Conservation (phyloP, 1,140 invertebrate species). For the Trachymyrmex septentrionalis region DNA sequence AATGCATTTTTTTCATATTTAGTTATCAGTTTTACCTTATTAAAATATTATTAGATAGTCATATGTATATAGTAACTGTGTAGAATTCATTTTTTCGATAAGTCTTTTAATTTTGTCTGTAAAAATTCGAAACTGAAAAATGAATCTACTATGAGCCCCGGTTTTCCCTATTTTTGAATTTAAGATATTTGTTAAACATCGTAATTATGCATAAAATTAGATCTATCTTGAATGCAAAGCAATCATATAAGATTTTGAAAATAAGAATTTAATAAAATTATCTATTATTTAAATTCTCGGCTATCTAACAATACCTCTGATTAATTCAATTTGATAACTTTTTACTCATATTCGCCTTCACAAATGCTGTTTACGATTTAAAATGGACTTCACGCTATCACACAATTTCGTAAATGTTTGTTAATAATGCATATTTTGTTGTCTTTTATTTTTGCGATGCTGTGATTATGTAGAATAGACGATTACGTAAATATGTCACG, state of each 20-base stretch:
- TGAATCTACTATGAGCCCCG: too few species aligned
- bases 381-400: neutral
- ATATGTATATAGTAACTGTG: too few species aligned
- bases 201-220: too few species aligned
- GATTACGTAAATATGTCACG: conserved; percentile 18
- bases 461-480: neutral
- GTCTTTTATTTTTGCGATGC: neutral
- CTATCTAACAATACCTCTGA: neutral
- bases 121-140: too few species aligned
- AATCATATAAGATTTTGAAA: neutral
- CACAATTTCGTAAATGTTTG: neutral
- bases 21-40: too few species aligned
- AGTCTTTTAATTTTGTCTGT: too few species aligned
- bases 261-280: conserved; percentile 4
- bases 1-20: too few species aligned
- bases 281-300: neutral
- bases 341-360: neutral
- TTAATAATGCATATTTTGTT: neutral
- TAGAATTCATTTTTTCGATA: too few species aligned
- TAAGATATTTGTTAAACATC: too few species aligned
- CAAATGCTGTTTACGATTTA: neutral
- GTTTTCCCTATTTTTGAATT: too few species aligned
- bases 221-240: neutral
- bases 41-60: too few species aligned
- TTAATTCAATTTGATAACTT: neutral